These are phyloP conservation scores for Pachliopta kotzebuea DNA, from an alignment of 2,888 invertebrate species.

Conservation along the genomic window DNA sequence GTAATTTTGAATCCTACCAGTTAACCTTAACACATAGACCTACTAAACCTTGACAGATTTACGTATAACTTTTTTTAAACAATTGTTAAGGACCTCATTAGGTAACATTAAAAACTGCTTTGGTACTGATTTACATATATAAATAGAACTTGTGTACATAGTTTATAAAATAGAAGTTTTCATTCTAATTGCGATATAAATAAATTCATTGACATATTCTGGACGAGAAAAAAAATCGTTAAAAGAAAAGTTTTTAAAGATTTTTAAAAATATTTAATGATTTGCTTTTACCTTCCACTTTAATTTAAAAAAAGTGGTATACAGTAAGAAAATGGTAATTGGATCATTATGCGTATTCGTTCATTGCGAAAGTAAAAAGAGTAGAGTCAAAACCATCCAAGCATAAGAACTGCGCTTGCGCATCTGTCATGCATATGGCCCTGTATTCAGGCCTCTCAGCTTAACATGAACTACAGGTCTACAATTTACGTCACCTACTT, in stretches of 20 bases:
- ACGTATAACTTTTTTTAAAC: constrained; percentile 8
- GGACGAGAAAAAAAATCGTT: too few species aligned
- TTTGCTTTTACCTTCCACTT: neutral
- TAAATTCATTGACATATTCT: neutral
- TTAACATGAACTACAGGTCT: constrained; percentile 55
- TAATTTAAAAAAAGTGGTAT: neutral
- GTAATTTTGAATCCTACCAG: constrained; percentile 19
- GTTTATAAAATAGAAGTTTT: too few species aligned
- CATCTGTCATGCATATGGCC: constrained; percentile 76
- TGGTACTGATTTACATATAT: neutral
- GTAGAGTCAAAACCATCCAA: constrained; percentile 44
- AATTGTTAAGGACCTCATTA: constrained; percentile 10
- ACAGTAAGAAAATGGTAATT: neutral
- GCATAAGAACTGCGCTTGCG: constrained; percentile 49
- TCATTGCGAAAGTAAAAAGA: constrained; percentile 34
- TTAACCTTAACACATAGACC: constrained; percentile 26
- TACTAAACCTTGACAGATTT: constrained; percentile 17
- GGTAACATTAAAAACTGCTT: neutral
- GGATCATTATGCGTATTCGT: neutral
- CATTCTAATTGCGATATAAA: too few species aligned
- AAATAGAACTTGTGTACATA: neutral
- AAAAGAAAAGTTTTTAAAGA: too few species aligned
- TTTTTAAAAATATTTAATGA: neutral
- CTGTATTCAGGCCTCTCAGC: constrained; percentile 46
- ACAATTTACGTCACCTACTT: constrained; percentile 52